phyloP scores from a whole-genome alignment of 2,113 vertebrate species.

The Nyctereutes procyonoides region DNA sequence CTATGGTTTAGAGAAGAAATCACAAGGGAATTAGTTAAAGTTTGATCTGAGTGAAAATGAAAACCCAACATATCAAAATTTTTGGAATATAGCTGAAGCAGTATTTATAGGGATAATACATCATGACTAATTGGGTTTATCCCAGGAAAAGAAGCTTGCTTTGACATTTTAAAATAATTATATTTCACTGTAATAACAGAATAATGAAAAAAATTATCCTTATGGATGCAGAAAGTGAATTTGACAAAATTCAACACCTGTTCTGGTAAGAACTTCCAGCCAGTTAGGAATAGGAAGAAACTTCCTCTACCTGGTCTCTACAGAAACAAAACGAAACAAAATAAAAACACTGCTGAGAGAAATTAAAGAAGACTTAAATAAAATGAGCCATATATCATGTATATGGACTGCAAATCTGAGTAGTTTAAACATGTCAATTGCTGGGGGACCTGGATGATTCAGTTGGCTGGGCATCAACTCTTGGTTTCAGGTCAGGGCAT shows the following conservation, averaged over 20 bases:
- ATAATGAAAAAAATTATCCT: neutral
- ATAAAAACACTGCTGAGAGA: neutral
- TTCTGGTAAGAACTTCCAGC: neutral
- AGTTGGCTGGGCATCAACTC: too few species aligned
- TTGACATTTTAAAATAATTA: neutral
- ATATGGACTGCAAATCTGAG: neutral
- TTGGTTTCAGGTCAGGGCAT: too few species aligned
- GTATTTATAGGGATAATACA: neutral
- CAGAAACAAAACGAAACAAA: neutral
- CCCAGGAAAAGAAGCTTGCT: neutral
- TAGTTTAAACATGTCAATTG: neutral
- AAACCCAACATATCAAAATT: neutral
- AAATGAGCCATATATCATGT: neutral
- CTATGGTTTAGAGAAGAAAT: neutral
- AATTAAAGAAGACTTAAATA: neutral
- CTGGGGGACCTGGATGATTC: too few species aligned
- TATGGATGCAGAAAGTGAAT: neutral
- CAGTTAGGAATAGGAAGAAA: neutral
- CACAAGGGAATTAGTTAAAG: neutral
- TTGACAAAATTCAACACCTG: neutral
- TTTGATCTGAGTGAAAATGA: neutral
- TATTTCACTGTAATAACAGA: neutral
- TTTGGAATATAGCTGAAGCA: neutral
- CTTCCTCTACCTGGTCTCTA: neutral
- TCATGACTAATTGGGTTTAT: neutral